Evolutionary conservation across 1,140 invertebrate species (phyloP), one percentile per base, ranked within the genome.

Genomic region (Neodiprion virginianus): DNA sequence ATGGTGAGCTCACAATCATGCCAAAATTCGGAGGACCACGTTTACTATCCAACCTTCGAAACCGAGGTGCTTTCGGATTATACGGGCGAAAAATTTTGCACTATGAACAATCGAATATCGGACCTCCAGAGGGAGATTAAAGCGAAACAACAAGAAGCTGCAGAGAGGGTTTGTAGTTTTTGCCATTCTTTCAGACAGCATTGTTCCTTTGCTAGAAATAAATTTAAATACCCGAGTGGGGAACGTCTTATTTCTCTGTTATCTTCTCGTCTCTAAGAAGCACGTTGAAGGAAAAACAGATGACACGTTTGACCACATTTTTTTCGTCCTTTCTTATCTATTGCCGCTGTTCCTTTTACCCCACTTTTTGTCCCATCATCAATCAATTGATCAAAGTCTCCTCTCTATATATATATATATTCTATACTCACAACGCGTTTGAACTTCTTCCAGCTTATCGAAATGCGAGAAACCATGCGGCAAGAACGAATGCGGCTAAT

Each of bases 301-400:
- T 40, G 28, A 40, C 28, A 40, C 28, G 28, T 40, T 40, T 40
- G 28, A 40, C 28, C 28, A 40, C 5, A 40, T 40, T 40, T 40
- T 40, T 40, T 40, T 40, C 28, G 5, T 40, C 28, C 28, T 40
- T 40, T 40, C 28, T 40, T 40, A 40, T 40, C 28, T 2, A 40
- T 8, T 14, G 5, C 53, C 5, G 11, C 11, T 7, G 53, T 17
- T 61, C 53, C 0, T 17, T 17, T 14, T 17, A 61, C 4, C 11
- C 11, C 11, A 61, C n/a, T 14, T 14, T 17, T 12, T 4, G n/a
- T 5, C 53, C n/a, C 53, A 8, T 17, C 11, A 61, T 61, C 53
- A 61, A 61, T 61, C 53, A 61, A 61, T 61, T 61, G 53, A 61
- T 61, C 53, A 61, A 61, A 61, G 53, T 8, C 11, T 61, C n/a